Evolutionary conservation across 2,113 vertebrate genomes (phyloP), one percentile per base, ranked within the genome.

Genomic region (Alligator sinensis): DNA sequence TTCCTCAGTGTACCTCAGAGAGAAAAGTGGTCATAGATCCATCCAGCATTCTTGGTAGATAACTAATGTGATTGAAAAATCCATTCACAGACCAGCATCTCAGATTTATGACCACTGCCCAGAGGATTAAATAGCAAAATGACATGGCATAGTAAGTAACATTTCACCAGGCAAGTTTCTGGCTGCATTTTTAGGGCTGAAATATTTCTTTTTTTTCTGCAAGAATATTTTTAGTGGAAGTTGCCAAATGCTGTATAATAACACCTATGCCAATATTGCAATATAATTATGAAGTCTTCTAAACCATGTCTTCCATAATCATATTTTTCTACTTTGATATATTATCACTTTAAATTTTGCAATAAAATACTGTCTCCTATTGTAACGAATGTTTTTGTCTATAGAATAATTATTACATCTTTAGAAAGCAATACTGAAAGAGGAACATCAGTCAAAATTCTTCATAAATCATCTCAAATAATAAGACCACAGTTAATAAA

Each of bases 321-420:
- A 24, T 13, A 6, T 10, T 6, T 5, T 30, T 10, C 64, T 30
- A 7, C 27, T 16, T 17, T 57, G 54, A 10, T 30, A 6, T 4
- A 5, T 28, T 7, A 7, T 19, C 75, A 3, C 3, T 11, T n/a
- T 25, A 25, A 57, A 0, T 17, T 77, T 47, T 14, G 3, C 34
- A 14, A 61, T 28, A 28, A 7, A 60, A 57, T 21, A 59, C 47
- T 0, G 1, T 30, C 58, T 2, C 4, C 17, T 16, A 9, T 3
- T 7, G 2, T 27, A 68, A 5, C 38, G 0, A 0, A 54, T 54
- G 7, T 25, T 77, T 54, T 21, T 38, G 60, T 22, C n/a, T 30
- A 27, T 0, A 0, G 55, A 64, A 24, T 3, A 1, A 0, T 61
- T 14, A 28, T 1, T 8, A 18, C 21, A 76, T 2, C 66, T 30